These are phyloP conservation scores for Fopius arisanus DNA, from an alignment of 1,140 invertebrate genomes.

Conservation along the genomic window DNA sequence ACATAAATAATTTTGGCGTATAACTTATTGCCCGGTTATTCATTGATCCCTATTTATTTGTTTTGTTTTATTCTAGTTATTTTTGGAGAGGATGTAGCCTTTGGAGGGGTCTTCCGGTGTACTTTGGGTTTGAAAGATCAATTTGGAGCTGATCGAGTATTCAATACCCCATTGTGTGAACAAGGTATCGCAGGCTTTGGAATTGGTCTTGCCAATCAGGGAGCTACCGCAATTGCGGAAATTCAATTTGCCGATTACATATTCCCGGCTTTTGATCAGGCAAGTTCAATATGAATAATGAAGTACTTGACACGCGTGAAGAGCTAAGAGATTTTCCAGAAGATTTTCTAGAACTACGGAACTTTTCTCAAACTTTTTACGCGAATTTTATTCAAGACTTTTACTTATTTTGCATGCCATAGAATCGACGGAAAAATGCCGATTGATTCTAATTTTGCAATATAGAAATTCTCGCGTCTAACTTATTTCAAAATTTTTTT, in stretches of 20 bases:
- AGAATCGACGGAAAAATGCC: too few species aligned
- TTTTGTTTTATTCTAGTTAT: slow-evolving; percentile 69
- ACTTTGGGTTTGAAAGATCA: slow-evolving; percentile 92
- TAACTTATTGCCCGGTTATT: too few species aligned
- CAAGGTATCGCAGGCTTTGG: slow-evolving; percentile 98
- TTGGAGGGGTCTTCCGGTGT: slow-evolving; percentile 98
- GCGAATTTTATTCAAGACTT: too few species aligned
- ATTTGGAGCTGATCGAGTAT: slow-evolving; percentile 93
- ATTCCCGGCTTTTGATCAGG: slow-evolving; percentile 98
- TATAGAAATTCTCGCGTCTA: too few species aligned
- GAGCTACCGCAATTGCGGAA: slow-evolving; percentile 95
- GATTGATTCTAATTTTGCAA: too few species aligned
- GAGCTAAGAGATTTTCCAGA: neutral
- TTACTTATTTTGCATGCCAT: too few species aligned
- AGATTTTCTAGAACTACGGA: too few species aligned
- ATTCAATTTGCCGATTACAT: slow-evolving; percentile 99
- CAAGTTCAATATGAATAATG: slow-evolving; percentile 52
- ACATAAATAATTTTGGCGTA: too few species aligned
- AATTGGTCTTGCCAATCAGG: slow-evolving; percentile 90
- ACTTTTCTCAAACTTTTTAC: too few species aligned
- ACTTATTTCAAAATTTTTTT: too few species aligned
- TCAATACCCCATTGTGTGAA: slow-evolving; percentile 98
- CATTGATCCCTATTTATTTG: slow-evolving; percentile 18
- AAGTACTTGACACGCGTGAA: neutral
- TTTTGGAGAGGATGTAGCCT: slow-evolving; percentile 98